Conservation (phyloP, 2,797 vertebrate species). For the Alectoris magna region DNA sequence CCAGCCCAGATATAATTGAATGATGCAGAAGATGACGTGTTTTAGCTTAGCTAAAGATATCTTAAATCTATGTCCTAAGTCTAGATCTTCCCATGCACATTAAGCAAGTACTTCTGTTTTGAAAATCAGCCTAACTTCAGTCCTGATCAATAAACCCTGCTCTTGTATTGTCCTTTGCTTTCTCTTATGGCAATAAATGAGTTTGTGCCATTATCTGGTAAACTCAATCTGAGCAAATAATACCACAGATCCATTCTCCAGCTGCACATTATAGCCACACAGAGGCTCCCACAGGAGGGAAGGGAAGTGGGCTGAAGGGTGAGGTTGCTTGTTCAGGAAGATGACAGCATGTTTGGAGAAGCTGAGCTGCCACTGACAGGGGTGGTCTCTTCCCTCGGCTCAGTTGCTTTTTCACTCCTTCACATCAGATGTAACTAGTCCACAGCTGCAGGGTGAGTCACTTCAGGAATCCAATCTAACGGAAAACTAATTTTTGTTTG, state of each 20-base stretch:
- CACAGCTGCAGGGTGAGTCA: conserved; percentile 69
- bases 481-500: conserved; percentile 48
- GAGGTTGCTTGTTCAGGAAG: background rate
- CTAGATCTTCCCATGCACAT: background rate
- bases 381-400: conserved; percentile 29
- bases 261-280: background rate
- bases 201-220: background rate
- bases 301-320: background rate
- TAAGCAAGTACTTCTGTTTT: background rate
- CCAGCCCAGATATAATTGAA: background rate
- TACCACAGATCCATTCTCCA: background rate
- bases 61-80: background rate
- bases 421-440: conserved; percentile 33
- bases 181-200: background rate
- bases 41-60: background rate
- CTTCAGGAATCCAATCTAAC: background rate
- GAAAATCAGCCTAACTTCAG: background rate
- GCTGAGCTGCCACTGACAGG: background rate
- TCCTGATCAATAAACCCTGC: background rate
- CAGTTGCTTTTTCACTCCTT: conserved; percentile 31
- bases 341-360: conserved; percentile 41
- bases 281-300: background rate
- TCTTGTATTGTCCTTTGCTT: background rate
- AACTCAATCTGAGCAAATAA: background rate
- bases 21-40: background rate